These are phyloP conservation scores for Eidolon helvum DNA, from an alignment of 2,113 vertebrate species.

Conservation along the genomic window DNA sequence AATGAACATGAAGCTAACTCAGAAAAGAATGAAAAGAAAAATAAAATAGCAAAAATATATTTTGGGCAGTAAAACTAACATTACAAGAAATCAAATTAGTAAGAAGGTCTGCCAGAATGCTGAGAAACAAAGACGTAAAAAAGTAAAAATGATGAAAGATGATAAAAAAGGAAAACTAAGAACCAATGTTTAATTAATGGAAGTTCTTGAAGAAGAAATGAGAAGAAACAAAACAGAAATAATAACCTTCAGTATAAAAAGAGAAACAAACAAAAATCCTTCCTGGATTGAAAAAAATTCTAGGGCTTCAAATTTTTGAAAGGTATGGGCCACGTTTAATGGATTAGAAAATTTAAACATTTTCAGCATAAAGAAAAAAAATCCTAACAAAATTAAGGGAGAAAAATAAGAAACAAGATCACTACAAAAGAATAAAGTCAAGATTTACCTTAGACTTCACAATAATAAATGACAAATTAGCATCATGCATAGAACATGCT, in stretches of 20 bases:
- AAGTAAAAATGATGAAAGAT: neutral
- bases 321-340: neutral
- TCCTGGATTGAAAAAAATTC: neutral
- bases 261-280: neutral
- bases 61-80: neutral
- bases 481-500: neutral
- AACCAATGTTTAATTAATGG: neutral
- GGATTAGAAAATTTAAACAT: neutral
- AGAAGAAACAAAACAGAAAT: neutral
- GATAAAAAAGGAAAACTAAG: neutral
- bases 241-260: neutral
- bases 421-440: neutral
- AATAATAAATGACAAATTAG: neutral
- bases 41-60: neutral
- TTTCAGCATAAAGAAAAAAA: neutral
- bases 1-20: neutral
- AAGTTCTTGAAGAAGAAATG: neutral
- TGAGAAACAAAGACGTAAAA: neutral
- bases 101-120: neutral
- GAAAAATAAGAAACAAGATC: neutral
- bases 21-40: neutral
- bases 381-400: neutral
- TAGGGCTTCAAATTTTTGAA: neutral
- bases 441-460: neutral
- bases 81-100: neutral